Percentiles rank a stretch among this genome's conserved stretches.
These are phyloP conservation scores for Oscheius onirici DNA, from an alignment of 2,888 invertebrate species.

Conservation along the genomic window DNA sequence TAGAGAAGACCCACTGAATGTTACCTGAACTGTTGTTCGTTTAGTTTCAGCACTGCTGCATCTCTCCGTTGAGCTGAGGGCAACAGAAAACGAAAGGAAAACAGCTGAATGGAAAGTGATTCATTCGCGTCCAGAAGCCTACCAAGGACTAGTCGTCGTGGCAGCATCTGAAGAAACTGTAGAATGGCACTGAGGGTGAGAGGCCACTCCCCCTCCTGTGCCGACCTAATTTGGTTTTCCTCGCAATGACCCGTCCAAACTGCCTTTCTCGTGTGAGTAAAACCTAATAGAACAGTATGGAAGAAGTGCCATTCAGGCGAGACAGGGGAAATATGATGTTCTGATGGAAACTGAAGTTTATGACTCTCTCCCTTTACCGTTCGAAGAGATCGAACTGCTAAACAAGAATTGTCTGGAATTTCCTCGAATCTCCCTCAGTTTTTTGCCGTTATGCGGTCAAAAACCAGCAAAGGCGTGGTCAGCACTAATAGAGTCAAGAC, in stretches of 20 bases:
- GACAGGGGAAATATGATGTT: conserved; percentile 3
- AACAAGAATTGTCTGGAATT: too few relatives aligned
- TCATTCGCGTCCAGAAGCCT: not conserved
- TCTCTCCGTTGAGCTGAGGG: not conserved
- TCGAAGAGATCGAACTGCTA: too few relatives aligned
- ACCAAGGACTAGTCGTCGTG: conserved; percentile 9
- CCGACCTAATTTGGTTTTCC: conserved; percentile 25
- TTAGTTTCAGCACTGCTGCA: not conserved
- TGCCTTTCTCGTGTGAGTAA: conserved; percentile 11
- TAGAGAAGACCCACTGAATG: not conserved
- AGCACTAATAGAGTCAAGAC: conserved; percentile 9
- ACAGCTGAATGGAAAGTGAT: not conserved
- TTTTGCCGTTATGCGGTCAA: too few relatives aligned
- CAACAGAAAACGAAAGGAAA: not conserved
- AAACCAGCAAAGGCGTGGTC: conserved; percentile 27
- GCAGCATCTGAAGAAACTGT: conserved; percentile 23
- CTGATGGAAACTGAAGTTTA: conserved; percentile 2
- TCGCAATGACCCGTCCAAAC: conserved; percentile 23
- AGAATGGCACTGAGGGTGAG: conserved; percentile 1
- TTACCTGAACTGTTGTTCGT: conserved; percentile 11
- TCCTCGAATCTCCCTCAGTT: too few relatives aligned
- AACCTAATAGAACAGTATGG: not conserved
- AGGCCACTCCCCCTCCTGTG: conserved; percentile 14
- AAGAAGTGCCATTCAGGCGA: not conserved
- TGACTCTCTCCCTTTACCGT: not conserved